phyloP scores from a whole-genome alignment of 1,140 invertebrate genomes.

The Drosophila sulfurigaster region DNA sequence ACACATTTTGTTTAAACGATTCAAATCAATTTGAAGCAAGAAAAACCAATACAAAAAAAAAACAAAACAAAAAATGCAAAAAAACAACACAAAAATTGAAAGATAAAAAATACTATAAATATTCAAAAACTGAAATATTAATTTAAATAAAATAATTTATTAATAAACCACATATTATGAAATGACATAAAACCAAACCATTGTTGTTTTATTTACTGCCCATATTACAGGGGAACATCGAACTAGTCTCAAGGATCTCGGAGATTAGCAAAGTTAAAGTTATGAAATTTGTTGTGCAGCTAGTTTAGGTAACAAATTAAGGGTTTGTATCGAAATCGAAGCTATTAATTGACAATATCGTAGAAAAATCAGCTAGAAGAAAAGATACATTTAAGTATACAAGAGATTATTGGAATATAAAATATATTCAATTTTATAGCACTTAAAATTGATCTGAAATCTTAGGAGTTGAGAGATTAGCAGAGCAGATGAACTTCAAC shows the following conservation, averaged over 20 bases:
- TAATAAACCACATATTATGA: slow-evolving; percentile 83
- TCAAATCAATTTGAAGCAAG: slow-evolving; percentile 34
- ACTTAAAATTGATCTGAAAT: neutral
- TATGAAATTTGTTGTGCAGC: neutral
- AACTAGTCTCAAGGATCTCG: neutral
- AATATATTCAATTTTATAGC: too few relatives aligned
- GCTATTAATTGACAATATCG: too few relatives aligned
- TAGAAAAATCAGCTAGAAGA: too few relatives aligned
- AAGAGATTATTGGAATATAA: too few relatives aligned
- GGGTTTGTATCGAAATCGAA: too few relatives aligned
- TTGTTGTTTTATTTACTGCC: slow-evolving; percentile 12
- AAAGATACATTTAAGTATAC: too few relatives aligned
- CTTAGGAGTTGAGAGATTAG: neutral
- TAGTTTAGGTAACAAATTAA: too few relatives aligned
- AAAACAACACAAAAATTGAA: slow-evolving; percentile 34
- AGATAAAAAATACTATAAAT: slow-evolving; percentile 77
- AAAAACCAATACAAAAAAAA: too few relatives aligned
- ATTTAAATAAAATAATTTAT: slow-evolving; percentile 83
- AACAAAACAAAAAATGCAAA: slow-evolving; percentile 9
- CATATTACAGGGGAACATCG: neutral
- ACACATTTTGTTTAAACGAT: slow-evolving; percentile 61
- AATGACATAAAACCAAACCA: slow-evolving; percentile 66
- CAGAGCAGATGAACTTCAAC: neutral
- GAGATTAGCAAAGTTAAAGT: neutral
- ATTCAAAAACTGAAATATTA: slow-evolving; percentile 81